Evolutionary conservation across 2,888 invertebrate species (phyloP), one percentile per base, ranked within the genome.

Genomic region (Acleris cristana): DNA sequence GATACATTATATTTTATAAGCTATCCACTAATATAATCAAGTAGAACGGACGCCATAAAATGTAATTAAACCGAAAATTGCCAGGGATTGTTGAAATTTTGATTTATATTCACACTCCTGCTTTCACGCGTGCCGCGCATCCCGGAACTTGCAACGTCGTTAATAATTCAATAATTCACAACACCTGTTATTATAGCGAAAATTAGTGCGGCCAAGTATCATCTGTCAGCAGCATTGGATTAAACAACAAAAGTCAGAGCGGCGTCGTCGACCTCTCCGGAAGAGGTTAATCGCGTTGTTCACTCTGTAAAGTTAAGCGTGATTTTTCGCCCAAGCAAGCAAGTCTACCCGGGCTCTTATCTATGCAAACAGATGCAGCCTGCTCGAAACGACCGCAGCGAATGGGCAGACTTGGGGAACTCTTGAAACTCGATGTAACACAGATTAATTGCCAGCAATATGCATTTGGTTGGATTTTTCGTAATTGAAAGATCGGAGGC

Each of bases 401-500:
- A 67, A 67, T 67, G 67, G 58, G 63, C 63, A 63, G 66, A 67
- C 52, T 67, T 63, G 67, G 58, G 40, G 48, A 63, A 67, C 66
- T 67, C 59, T 59, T 45, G 52, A 56, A 56, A 66, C 62, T 67
- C 23, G 60, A 53, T 67, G 67, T 63, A 56, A 58, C 58, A 58
- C 67, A 67, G 63, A 67, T 67, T 67, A 67, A 67, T 67, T 67
- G 63, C 67, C 53, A 49, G 58, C 67, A 63, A 58, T 67, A 67
- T 67, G 67, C 58, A 67, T 63, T 67, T 63, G 63, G 57, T 63
- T 58, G 67, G 67, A 67, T 67, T 67, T 75, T 65, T 69, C 74
- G 73, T 83, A 88, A 88, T 89, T 89, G 89, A 87, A 88, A 87
- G 85, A 88, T 85, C 79, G 80, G 73, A 76, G 73, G 78, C 75